These are phyloP conservation scores for Ophioninae sp. DNA, from an alignment of 2,888 invertebrate genomes.

Conservation along the genomic window DNA sequence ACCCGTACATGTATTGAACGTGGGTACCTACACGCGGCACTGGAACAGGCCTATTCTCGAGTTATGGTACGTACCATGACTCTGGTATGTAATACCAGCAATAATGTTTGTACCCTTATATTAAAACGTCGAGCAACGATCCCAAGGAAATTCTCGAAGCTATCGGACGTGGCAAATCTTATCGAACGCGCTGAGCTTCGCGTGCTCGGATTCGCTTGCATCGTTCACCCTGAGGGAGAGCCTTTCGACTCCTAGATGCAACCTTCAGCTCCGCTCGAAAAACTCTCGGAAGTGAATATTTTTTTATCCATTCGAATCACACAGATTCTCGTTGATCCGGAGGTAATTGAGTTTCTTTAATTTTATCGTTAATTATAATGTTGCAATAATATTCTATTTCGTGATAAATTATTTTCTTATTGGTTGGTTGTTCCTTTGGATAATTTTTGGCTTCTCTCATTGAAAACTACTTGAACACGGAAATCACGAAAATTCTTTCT, in stretches of 20 bases:
- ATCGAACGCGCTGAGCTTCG: slow-evolving; percentile 16
- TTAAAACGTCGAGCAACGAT: slow-evolving; percentile 27
- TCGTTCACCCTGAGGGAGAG: slow-evolving; percentile 12
- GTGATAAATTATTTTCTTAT: too few relatives aligned
- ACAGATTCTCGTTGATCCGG: not conserved
- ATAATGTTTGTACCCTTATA: slow-evolving; percentile 28
- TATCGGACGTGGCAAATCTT: slow-evolving; percentile 23
- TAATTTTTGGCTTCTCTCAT: too few relatives aligned
- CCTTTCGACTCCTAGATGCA: slow-evolving; percentile 8
- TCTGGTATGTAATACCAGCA: slow-evolving; percentile 23
- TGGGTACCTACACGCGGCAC: slow-evolving; percentile 3
- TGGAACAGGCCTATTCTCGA: slow-evolving; percentile 11
- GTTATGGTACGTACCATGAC: slow-evolving; percentile 19
- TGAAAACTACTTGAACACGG: too few relatives aligned
- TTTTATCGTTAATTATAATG: not conserved
- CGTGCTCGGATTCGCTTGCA: slow-evolving; percentile 10
- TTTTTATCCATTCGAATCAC: not conserved
- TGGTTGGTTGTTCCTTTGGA: too few relatives aligned
- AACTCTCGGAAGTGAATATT: slow-evolving; percentile 1
- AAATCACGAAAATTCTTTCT: too few relatives aligned
- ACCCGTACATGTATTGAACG: slow-evolving; percentile 43
- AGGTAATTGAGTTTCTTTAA: not conserved
- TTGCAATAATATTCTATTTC: too few relatives aligned
- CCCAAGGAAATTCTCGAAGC: slow-evolving; percentile 16
- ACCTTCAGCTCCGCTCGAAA: slow-evolving; percentile 3